Base-by-base conservation (phyloP, 2,888 invertebrate genomes). In the Polydrusus pterygomalis region DNA sequence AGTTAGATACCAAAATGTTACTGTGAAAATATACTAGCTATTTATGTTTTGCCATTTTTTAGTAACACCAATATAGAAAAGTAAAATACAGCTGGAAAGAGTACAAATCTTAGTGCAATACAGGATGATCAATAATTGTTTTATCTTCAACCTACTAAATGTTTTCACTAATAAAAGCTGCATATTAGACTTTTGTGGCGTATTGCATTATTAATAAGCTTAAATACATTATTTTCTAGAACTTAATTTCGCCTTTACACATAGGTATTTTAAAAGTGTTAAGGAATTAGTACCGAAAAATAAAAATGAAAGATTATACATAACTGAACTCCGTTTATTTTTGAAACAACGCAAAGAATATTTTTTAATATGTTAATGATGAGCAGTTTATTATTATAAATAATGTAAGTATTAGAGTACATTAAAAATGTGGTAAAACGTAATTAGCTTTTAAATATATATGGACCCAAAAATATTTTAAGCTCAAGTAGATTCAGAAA, bases 401-500 rank as follows among this genome's bases (percentile, higher is more conserved):
- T 34, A 34, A 34, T 34, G 8, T 10, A 10, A 9, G 2, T 34
- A 9, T 8, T 11, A 8, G 25, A 25, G 8, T 54, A 54, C 1
- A 25, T 25, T 38, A 10, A 58, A 58, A 38, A 17, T 70, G 7
- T 70, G 68, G 54, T 62, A 47, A 70, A 62, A 54, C 62, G n/a
- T 71, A 64, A 38, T 8, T n/a, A 38, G 60, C 68, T 65, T 43
- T 83, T 80, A 79, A 83, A 82, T 83, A 80, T 81, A 81, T 80
- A 82, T 81, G 84, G 84, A 85, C 85, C 85, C 84, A 85, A 84
- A 82, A 80, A 81, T 82, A 83, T 79, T 83, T 82, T 85, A 84
- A 82, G 85, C 85, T 85, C 85, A 85, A 86, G 83, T 84, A 84
- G 83, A 82, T 74, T 80, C 69, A 34, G 40, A 62, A 34, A 18